A percentile compares a stretch with the other conserved stretches of the same genome.
phyloP scores from a whole-genome alignment of 2,888 invertebrate genomes.

The Aromia moschata region DNA sequence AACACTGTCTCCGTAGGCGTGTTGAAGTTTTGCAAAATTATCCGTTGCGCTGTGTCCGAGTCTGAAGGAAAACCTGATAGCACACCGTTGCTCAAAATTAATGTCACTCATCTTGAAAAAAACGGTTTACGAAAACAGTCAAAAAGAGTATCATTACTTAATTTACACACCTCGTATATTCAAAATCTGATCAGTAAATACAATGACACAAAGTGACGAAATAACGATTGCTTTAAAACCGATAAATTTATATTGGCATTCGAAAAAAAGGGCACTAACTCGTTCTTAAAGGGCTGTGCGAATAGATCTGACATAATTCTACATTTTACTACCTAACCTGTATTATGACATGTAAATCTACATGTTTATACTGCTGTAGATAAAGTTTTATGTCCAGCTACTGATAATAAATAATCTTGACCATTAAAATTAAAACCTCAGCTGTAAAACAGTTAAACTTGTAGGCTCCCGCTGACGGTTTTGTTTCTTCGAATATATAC shows the following conservation, averaged over 20 bases:
- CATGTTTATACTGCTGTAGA: conserved; percentile 32
- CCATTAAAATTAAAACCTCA: conserved; percentile 37
- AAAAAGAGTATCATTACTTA: no score
- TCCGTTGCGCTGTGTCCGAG: no score
- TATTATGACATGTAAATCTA: conserved; percentile 35
- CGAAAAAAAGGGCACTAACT: not conserved
- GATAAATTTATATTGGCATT: not conserved
- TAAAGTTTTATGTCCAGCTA: conserved; percentile 37
- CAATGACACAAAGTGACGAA: no score
- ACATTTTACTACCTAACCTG: conserved; percentile 23
- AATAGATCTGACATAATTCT: conserved; percentile 8
- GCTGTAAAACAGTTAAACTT: conserved; percentile 28
- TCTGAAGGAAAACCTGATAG: no score
- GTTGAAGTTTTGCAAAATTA: no score
- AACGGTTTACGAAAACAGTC: no score
- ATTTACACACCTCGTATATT: no score
- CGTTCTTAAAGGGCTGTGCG: not conserved
- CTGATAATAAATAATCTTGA: conserved; percentile 42
- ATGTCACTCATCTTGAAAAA: no score
- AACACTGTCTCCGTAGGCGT: no score
- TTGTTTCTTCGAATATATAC: no score
- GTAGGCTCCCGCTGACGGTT: not conserved
- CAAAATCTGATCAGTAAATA: no score
- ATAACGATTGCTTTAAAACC: not conserved
- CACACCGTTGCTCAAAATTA: no score